Base-by-base conservation (phyloP, 92 coral and sea anemone genomes). In the Phenganax stokvisi region DNA sequence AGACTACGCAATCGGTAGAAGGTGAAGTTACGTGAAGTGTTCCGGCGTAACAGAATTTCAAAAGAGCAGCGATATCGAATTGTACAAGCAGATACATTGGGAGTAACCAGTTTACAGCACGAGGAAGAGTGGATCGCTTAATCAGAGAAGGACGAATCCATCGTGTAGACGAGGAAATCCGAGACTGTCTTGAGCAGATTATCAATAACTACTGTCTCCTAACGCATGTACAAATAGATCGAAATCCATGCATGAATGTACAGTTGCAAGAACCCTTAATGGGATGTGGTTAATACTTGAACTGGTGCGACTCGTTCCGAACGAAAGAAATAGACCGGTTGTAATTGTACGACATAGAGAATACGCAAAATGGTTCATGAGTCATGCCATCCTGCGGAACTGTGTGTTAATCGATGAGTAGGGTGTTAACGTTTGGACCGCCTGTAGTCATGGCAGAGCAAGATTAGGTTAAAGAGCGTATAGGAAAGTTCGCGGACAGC, bases 401-500 rank as follows among this genome's bases (percentile, higher is more conserved):
- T 37, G 47, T 37, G 47, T 37, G 47, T 37, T 37, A 1, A 37
- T 37, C 47, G 47, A 37, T 37, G 47, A 37, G 47, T 37, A 2
- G 3, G 47, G 47, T 5, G 2, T 37, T 37, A 37, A 37, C 47
- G 5, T 37, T 37, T 37, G 47, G 47, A 37, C 47, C 2, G 47
- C 47, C 47, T 5, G 47, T 37, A 37, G 3, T 5, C 47, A 37
- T 37, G 47, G 47, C 3, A 37, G 91, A 53, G 91, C 88, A 37
- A 88, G 84, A 53, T 13, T 25, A 77, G 86, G 91, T 31, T 84
- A 88, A 54, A 71, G 86, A 66, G 91, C 80, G 11, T 85, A 81
- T 71, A 13, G 89, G 10, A 85, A 85, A 51, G 88, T 87, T 37
- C 84, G 90, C 77, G 88, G 90, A 37, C 4, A 87, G 76, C 66